Evolutionary conservation across 2,888 invertebrate genomes (phyloP), one percentile per base, ranked within the genome.

Genomic region (Ornithoptera alexandrae): DNA sequence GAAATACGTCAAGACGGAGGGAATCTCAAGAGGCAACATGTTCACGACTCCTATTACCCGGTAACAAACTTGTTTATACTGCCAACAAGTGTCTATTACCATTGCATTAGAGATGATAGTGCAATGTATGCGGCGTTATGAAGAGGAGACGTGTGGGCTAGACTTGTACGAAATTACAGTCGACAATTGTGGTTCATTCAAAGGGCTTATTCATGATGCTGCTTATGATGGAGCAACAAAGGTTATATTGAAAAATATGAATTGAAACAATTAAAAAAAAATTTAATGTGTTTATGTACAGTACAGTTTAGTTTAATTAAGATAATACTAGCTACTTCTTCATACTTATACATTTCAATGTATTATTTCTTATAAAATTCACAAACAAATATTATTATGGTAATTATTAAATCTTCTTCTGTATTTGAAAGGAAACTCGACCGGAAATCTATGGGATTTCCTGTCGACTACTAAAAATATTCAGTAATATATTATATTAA

Each of bases 31-130:
- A 72, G 67, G 70, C 72, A 75, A 80, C 76, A 79, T 79, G 77
- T 84, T 76, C 87, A 86, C 87, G 85, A 84, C 80, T 86, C 84
- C 83, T 81, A 87, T 87, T 86, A 85, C 74, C 78, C 75, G 74
- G 71, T 71, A 75, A 77, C 79, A 78, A 82, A 80, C 75, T 82
- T 82, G 77, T 74, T 73, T 75, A 57, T 42, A 58, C 60, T 61
- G 22, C 39, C 60, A 58, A 57, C 42, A 65, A 68, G 64, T 22
- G 61, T 71, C 71, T 76, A 81, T 79, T 77, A 67, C 42, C 68
- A 65, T 65, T 18, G 72, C 6, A 6, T 71, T 77, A 80, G 74
- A 73, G 77, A 75, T 71, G 62, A 76, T 62, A 77, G 76, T 79
- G 67, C 66, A 42, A 30, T 69, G 60, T 62, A 22, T 72, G 59